A percentile compares a stretch with the other conserved stretches of the same genome.
Evolutionary conservation across 53 echinoderm and acorn worm species (phyloP).

Genomic region (Actinopyga echinites): DNA sequence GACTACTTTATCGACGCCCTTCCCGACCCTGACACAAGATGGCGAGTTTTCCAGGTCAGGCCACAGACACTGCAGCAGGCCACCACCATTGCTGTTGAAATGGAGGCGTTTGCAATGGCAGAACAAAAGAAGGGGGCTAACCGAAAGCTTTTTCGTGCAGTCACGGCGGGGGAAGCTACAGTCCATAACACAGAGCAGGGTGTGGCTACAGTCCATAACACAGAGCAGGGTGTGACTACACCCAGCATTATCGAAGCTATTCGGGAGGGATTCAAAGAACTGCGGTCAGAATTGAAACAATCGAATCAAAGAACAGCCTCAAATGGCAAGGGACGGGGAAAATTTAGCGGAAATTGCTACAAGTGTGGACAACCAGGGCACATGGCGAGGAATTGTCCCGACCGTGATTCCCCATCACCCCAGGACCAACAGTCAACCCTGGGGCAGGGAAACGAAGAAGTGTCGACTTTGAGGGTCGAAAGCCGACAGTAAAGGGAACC

Average conservation of each 20-base stretch:
- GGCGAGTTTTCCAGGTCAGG: slow-evolving; percentile 12
- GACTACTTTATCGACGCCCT: not conserved
- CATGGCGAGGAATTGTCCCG: not conserved
- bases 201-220: too few relatives aligned
- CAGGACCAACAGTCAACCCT: too few relatives aligned
- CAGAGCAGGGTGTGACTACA: not conserved
- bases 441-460: not conserved
- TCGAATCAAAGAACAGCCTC: not conserved
- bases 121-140: not conserved
- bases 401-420: too few relatives aligned
- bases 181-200: not conserved
- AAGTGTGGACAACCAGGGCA: not conserved
- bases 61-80: slow-evolving; percentile 39
- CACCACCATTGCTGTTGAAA: slow-evolving; percentile 39
- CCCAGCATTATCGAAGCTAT: not conserved
- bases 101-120: slow-evolving; percentile 35
- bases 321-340: too few relatives aligned
- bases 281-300: not conserved
- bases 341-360: too few relatives aligned
- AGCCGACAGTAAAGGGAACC: too few relatives aligned
- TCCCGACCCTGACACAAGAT: not conserved
- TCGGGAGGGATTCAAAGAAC: not conserved
- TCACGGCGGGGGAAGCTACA: not conserved
- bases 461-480: too few relatives aligned
- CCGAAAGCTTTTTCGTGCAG: not conserved